These are phyloP conservation scores for Chamaea fasciata DNA, from an alignment of 2,113 vertebrate species.

Conservation along the genomic window DNA sequence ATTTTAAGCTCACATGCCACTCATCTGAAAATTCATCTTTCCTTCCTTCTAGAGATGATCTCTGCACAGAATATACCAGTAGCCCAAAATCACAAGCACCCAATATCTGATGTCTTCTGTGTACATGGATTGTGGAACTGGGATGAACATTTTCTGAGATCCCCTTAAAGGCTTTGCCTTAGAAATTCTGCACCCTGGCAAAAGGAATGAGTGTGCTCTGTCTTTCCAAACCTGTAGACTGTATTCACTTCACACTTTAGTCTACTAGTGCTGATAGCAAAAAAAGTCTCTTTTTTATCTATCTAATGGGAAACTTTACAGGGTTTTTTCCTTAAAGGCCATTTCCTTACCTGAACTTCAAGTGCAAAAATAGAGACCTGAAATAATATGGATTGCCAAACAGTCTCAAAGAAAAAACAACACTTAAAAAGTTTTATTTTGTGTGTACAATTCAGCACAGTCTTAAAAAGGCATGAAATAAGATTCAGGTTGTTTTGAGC, in stretches of 20 bases:
- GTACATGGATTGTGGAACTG: background rate
- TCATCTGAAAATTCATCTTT: background rate
- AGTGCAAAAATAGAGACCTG: background rate
- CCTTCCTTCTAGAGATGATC: background rate
- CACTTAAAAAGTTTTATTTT: rapidly evolving
- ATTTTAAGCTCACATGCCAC: background rate
- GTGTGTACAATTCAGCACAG: background rate
- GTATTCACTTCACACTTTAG: background rate
- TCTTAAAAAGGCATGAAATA: background rate
- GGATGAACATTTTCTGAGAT: background rate
- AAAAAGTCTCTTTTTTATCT: background rate
- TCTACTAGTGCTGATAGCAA: background rate
- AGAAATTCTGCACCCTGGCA: background rate
- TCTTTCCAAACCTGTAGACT: background rate
- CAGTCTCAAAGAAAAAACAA: background rate
- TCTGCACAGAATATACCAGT: background rate
- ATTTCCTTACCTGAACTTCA: background rate
- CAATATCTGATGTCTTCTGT: background rate
- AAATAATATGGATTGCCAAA: background rate
- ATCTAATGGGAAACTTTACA: background rate
- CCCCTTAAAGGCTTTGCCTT: background rate
- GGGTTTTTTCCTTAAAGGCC: background rate
- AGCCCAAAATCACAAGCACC: background rate
- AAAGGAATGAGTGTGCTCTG: background rate
- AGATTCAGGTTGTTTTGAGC: background rate